A percentile compares a stretch with the other conserved stretches of the same genome.
phyloP scores from a whole-genome alignment of 1,140 invertebrate species.

The Steinernema khuongi region DNA sequence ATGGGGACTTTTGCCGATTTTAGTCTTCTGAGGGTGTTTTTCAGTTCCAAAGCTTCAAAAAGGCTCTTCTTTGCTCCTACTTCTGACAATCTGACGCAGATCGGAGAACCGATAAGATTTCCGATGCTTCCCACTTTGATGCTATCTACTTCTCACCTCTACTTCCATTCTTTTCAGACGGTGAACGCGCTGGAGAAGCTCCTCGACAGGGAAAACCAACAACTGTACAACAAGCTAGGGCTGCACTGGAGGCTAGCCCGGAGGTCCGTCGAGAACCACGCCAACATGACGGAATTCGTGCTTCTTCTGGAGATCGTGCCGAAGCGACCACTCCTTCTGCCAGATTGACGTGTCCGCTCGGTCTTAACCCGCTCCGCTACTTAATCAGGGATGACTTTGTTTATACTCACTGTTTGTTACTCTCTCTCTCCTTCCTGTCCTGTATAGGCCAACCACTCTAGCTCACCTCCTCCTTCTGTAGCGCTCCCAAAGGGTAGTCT shows the following conservation, averaged over 20 bases:
- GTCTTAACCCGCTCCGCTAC: neutral
- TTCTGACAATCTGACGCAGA: neutral
- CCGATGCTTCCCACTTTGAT: constrained; percentile 9
- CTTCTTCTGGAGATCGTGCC: constrained; percentile 54
- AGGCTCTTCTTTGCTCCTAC: no score
- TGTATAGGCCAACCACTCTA: neutral
- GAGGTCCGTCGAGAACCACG: constrained; percentile 39
- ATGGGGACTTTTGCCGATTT: no score
- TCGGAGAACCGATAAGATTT: constrained; percentile 19
- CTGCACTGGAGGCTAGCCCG: constrained; percentile 51
- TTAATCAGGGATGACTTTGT: neutral
- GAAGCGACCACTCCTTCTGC: constrained; percentile 46
- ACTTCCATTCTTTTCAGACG: constrained; percentile 50
- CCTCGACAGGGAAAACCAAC: constrained; percentile 54
- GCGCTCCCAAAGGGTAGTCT: neutral
- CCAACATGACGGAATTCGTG: constrained; percentile 53
- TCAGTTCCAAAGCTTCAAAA: no score
- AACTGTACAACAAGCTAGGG: constrained; percentile 56
- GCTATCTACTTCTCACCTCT: neutral
- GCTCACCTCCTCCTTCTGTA: neutral
- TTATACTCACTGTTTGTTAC: neutral
- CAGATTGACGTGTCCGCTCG: constrained; percentile 44
- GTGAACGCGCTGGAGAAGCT: constrained; percentile 53
- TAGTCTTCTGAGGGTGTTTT: no score
- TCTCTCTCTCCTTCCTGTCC: neutral